Base-by-base conservation (phyloP, 2,888 invertebrate genomes). In the Myopa tessellatipennis region DNA sequence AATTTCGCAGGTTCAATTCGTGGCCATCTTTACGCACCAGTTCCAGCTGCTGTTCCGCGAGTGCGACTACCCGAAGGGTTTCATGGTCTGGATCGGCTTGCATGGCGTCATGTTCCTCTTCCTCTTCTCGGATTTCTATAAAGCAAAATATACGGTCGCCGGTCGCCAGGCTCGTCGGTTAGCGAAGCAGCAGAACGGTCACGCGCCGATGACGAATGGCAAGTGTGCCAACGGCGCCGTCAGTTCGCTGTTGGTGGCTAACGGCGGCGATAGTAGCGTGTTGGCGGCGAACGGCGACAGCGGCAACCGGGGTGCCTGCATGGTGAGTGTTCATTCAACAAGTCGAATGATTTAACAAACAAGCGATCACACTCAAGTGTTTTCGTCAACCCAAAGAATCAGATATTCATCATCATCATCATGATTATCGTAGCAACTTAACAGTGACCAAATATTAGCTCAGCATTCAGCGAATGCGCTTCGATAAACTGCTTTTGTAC, bases 91-190 rank as follows among this genome's bases (percentile, higher is more conserved):
- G 97, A 98, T 98, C 88, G 96, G 96, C 68, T 91, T 96, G 84
- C 98, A 98, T 90, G 98, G 98, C 78, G 92, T 98, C 85, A 92
- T 98, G 88, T 98, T 98, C 92, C 92, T 98, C 82, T 94, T 96
- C 90, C 92, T 98, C 83, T 98, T 98, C 92, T 95, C 95, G 60
- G 95, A 98, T 90, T 98, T 98, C 91, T 98, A 98, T 92, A 95
- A 95, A 90, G 91, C 93, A 83, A 94, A 94, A 86, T 96, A 96
- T 90, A 91, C 91, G 81, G 87, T 87, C 82, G 88, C 82, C n/a
- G 80, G 83, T 75, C 81, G 83, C 68, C 84, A 82, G 14, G 83
- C 80, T 45, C 83, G 82, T 6, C 74, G 73, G 40, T 77, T 85
- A 87, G 80, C 77, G 1, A 81, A 80, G 50, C 79, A 82, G 69